Percentiles rank a stretch among this genome's conserved stretches.
Evolutionary conservation across 2,113 vertebrate species (phyloP).

Genomic region (Progne subis): DNA sequence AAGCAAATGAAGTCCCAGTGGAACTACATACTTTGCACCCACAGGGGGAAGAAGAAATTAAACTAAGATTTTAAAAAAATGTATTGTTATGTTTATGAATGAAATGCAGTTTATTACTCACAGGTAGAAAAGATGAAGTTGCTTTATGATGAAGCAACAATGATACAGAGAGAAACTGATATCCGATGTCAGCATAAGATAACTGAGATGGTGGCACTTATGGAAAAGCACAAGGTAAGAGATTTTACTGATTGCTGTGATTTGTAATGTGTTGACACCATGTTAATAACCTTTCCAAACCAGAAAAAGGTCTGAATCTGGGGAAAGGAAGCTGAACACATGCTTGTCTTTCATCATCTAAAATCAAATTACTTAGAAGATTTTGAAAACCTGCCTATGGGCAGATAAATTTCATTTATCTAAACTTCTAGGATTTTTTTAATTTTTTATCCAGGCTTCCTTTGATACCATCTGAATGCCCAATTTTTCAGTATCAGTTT

Average conservation of each 20-base stretch:
- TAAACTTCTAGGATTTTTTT: background rate
- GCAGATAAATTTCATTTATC: background rate
- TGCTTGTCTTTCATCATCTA: background rate
- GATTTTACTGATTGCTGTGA: background rate
- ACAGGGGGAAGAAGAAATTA: background rate
- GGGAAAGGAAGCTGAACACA: background rate
- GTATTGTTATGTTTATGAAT: background rate
- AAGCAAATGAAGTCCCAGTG: background rate
- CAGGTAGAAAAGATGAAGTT: conserved; percentile 82
- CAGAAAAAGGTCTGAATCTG: background rate
- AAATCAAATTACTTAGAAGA: background rate
- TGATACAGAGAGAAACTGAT: conserved; percentile 83
- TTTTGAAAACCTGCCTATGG: background rate
- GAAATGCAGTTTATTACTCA: conserved; percentile 4
- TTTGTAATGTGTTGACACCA: background rate
- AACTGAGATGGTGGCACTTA: conserved; percentile 91
- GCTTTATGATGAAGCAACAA: conserved; percentile 77
- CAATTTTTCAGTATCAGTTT: background rate
- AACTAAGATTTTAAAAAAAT: background rate
- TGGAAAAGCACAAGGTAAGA: conserved; percentile 94
- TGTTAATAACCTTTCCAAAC: background rate
- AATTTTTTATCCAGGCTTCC: background rate
- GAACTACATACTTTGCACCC: background rate
- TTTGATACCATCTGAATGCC: background rate
- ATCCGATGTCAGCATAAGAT: conserved; percentile 90